Conservation (phyloP, 2,113 vertebrate genomes). For the Nannobrachium achirus region DNA sequence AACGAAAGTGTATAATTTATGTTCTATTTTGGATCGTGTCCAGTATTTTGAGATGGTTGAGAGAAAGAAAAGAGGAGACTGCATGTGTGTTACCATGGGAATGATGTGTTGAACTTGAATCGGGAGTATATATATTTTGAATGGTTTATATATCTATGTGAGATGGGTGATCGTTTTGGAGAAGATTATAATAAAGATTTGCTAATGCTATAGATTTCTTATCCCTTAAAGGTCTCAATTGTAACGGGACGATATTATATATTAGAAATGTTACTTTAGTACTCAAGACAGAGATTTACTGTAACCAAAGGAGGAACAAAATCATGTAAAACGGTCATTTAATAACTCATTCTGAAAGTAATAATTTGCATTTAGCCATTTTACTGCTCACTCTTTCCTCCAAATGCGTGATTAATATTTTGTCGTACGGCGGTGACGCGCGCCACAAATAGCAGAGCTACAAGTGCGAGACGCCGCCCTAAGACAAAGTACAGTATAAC, state of each 20-base stretch:
- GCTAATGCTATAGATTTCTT: conserved; percentile 45
- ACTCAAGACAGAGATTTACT: too few relatives aligned
- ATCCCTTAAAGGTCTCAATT: conserved; percentile 32
- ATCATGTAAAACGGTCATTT: conserved; percentile 46
- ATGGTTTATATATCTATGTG: conserved; percentile 39
- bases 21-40: conserved; percentile 54
- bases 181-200: conserved; percentile 43
- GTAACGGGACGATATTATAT: conserved; percentile 35
- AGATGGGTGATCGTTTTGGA: conserved; percentile 57
- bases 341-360: conserved; percentile 47
- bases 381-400: conserved; percentile 10
- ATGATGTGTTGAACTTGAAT: conserved; percentile 50
- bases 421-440: too few relatives aligned
- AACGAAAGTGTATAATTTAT: conserved; percentile 66
- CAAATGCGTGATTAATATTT: neutral
- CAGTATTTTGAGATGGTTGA: conserved; percentile 43
- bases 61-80: conserved; percentile 18
- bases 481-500: too few relatives aligned
- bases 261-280: conserved; percentile 53
- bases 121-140: conserved; percentile 61
- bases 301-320: conserved; percentile 62
- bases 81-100: conserved; percentile 43
- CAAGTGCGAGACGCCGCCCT: too few relatives aligned
- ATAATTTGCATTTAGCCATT: conserved; percentile 44
- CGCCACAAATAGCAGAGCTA: too few relatives aligned